Evolutionary conservation across 2,797 vertebrate genomes (phyloP), one percentile per base, ranked within the genome.

Genomic region (Monodelphis domestica): DNA sequence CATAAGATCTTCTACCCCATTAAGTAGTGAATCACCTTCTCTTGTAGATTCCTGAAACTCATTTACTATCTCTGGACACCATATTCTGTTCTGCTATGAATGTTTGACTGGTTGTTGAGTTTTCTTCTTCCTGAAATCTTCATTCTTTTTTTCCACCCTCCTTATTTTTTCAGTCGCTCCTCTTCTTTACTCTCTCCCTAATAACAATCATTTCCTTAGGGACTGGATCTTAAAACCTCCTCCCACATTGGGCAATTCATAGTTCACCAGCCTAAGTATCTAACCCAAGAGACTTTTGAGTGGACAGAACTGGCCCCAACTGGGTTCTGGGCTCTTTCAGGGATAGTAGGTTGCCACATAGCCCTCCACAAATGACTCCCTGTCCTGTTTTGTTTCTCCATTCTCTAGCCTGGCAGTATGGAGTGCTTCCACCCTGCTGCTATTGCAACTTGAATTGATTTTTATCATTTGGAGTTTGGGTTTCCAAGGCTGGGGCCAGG

Each of bases 91-190:
- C n/a, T n/a, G n/a, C n/a, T n/a, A n/a, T n/a, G n/a, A n/a, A n/a
- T n/a, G n/a, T n/a, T n/a, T n/a, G n/a, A n/a, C n/a, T n/a, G n/a
- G 57, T 63, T 30, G 5, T n/a, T 63, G 57, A 15, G 9, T 12
- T 63, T 63, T 63, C 33, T 63, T 63, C 30, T 63, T n/a, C 30
- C 30, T n/a, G 57, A 63, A 63, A 33, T 33, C 15, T 63, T 63
- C 14, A 5, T 1, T 33, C 57, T 63, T 33, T 14, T n/a, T 4
- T 1, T 10, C 12, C 26, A 0, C 12, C 29, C 30, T 33, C 29
- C 30, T 33, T 33, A 63, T n/a, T 4, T 63, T 63, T 63, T 11
- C 30, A 33, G 4, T 63, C 63, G 12, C 30, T 63, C 57, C 33
- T n/a, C 12, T 63, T 63, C 63, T 30, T n/a, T 28, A 63, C 57